These are phyloP conservation scores for Colletes collaris DNA, from an alignment of 2,888 invertebrate species.

Conservation along the genomic window DNA sequence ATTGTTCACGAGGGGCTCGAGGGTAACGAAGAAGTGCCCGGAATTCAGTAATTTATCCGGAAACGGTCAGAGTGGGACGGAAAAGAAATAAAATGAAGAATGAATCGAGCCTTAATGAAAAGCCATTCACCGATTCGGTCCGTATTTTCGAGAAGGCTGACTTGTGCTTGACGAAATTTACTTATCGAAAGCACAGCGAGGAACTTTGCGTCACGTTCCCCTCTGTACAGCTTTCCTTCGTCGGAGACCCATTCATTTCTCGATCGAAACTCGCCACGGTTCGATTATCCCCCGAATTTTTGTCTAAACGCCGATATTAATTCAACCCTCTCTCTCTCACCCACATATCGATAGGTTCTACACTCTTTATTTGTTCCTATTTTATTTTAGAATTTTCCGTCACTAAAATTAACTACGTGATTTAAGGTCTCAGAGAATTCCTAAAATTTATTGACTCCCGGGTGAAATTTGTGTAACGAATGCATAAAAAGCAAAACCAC, in stretches of 20 bases:
- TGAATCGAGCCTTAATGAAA: constrained; percentile 77
- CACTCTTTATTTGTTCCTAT: too few species aligned
- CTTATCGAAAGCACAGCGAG: constrained; percentile 48
- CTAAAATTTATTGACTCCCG: constrained; percentile 57
- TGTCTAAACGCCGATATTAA: too few species aligned
- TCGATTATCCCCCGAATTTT: neutral
- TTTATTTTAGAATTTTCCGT: too few species aligned
- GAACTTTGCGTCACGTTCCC: constrained; percentile 14
- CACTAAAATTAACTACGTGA: too few species aligned
- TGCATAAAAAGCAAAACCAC: constrained; percentile 28
- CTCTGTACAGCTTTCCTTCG: constrained; percentile 11
- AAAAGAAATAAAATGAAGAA: constrained; percentile 67
- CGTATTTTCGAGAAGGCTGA: constrained; percentile 50
- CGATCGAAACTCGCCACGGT: neutral
- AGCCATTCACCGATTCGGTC: constrained; percentile 74
- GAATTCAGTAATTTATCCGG: constrained; percentile 68
- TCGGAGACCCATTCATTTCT: neutral
- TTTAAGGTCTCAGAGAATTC: too few species aligned
- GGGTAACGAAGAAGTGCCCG: constrained; percentile 64
- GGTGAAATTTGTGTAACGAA: constrained; percentile 58
- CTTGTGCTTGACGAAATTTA: constrained; percentile 65
- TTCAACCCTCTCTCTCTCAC: too few species aligned
- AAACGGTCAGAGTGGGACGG: constrained; percentile 45
- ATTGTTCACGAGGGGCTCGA: constrained; percentile 75
- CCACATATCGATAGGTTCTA: too few species aligned